These are phyloP conservation scores for Rhombomys opimus DNA, from an alignment of 2,113 vertebrate genomes.

Conservation along the genomic window DNA sequence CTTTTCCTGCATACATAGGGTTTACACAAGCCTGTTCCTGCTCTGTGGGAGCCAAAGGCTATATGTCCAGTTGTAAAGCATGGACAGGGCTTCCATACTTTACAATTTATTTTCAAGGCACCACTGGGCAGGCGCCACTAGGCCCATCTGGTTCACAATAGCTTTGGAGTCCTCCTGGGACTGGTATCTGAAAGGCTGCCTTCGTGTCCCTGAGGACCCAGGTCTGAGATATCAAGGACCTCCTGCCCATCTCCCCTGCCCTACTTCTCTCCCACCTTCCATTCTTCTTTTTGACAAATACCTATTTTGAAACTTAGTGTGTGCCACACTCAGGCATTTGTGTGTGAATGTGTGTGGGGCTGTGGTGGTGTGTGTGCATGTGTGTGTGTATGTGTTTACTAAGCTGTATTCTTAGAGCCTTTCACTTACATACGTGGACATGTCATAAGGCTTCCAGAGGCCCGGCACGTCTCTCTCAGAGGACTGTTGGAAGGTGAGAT, in stretches of 20 bases:
- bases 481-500: background rate
- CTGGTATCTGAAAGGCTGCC: background rate
- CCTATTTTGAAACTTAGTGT: background rate
- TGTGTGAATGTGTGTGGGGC: no score
- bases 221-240: background rate
- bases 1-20: background rate
- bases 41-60: background rate
- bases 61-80: background rate
- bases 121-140: background rate
- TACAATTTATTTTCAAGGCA: background rate
- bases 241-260: background rate
- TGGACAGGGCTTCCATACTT: background rate
- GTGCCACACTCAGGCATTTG: background rate
- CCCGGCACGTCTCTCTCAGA: background rate
- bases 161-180: background rate
- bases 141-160: background rate
- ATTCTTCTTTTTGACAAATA: background rate
- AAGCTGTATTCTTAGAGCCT: background rate
- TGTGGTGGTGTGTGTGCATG: no score
- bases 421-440: background rate
- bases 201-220: background rate
- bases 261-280: background rate
- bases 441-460: background rate
- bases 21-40: accelerated
- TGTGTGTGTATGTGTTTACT: background rate